Base-by-base conservation (phyloP, 2,888 invertebrate species). In the Melanophora roralis region DNA sequence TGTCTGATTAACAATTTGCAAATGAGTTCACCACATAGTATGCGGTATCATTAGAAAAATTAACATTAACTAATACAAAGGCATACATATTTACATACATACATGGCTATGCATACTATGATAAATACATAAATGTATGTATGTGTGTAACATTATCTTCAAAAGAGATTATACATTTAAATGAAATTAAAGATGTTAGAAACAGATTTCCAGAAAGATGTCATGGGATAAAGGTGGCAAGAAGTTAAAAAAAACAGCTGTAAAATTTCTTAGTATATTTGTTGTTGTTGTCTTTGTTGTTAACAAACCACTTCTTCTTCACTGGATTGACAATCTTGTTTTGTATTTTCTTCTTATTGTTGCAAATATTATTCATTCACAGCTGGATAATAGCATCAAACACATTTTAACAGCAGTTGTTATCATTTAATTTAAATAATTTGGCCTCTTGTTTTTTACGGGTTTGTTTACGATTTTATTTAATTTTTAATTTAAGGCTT, bases 301-400 rank as follows among this genome's bases (percentile, higher is more conserved):
- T 38, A 11, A 12, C 4, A 38, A 43, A 12, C 21, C n/a, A 12
- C 36, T 34, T 49, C 40, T 51, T 40, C 65, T 65, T 53, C 21
- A 55, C 45, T 45, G 67, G 45, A 55, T 34, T 67, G 67, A 55
- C 67, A 68, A 68, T 45, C 55, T 21, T 14, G 21, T 64, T 49
- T 62, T 32, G 23, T 32, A 32, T 27, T 32, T 62, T 32, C 7
- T 5, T 1, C 1, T 27, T 2, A 9, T 8, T 43, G 4, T 40
- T 23, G 12, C 14, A 3, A 16, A 4, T 49, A 49, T 14, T 12
- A 49, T 34, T 9, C 64, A 57, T 57, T 57, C 57, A 64, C 49
- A 38, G 36, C 64, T 49, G 36, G 21, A 23, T 47, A 49, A 21
- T 64, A 32, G 3, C 47, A 19, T n/a, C n/a, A n/a, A 12, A 2